Percentiles rank a stretch among this genome's conserved stretches.
Conservation (phyloP, 2,888 invertebrate species). For the Heliconius charithonia region DNA sequence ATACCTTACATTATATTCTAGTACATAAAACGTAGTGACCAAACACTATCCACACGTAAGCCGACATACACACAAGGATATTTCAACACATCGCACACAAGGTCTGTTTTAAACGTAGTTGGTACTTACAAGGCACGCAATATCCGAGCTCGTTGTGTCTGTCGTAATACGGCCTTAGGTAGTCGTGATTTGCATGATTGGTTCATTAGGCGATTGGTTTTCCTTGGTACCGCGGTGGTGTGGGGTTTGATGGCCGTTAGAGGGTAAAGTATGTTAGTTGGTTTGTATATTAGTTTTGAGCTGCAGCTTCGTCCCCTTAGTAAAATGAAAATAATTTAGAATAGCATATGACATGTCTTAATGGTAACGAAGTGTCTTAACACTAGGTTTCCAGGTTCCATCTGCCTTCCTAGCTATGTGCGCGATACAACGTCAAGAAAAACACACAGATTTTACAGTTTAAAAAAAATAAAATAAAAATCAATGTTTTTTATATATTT, state of each 20-base stretch:
- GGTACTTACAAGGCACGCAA: conserved; percentile 8
- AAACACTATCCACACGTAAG: neutral
- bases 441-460: too few species aligned
- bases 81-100: neutral
- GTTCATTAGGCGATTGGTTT: neutral
- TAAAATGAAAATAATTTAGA: too few species aligned
- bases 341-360: too few species aligned
- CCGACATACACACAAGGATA: neutral
- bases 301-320: neutral
- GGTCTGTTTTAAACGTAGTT: conserved; percentile 5
- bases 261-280: neutral
- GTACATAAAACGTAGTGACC: neutral
- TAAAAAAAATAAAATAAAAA: too few species aligned
- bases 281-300: too few species aligned
- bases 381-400: too few species aligned
- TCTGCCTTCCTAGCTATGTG: too few species aligned
- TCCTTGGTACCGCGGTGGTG: neutral
- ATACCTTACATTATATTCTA: neutral
- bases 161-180: conserved; percentile 36
- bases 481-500: too few species aligned
- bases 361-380: too few species aligned
- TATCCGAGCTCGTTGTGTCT: conserved; percentile 18
- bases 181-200: conserved; percentile 22
- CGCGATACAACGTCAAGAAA: too few species aligned
- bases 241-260: conserved; percentile 4